phyloP scores from a whole-genome alignment of 2,888 invertebrate species.

The Nycteola revayana region DNA sequence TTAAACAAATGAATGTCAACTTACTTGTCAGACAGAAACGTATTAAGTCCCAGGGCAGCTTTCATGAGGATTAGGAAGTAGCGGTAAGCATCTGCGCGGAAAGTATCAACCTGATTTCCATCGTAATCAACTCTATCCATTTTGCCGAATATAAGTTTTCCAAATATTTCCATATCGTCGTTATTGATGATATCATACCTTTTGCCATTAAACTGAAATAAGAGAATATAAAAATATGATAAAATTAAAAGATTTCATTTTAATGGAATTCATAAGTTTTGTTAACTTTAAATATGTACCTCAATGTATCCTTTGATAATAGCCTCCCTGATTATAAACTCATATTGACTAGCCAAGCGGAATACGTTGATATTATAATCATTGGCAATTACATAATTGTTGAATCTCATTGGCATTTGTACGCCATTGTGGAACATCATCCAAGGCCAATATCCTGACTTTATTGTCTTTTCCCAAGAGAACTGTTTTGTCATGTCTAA shows the following conservation, averaged over 20 bases:
- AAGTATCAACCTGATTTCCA: constrained; percentile 45
- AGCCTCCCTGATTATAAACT: constrained; percentile 80
- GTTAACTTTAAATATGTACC: constrained; percentile 38
- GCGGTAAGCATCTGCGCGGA: constrained; percentile 74
- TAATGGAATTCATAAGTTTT: no score
- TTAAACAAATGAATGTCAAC: no score
- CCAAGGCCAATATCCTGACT: constrained; percentile 81
- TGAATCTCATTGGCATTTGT: constrained; percentile 74
- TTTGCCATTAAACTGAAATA: constrained; percentile 55
- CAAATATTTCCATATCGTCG: constrained; percentile 79
- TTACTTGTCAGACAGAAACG: constrained; percentile 60
- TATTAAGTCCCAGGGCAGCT: constrained; percentile 66
- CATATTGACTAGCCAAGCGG: constrained; percentile 60
- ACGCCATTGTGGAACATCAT: constrained; percentile 79
- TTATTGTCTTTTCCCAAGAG: constrained; percentile 66
- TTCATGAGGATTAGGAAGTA: constrained; percentile 81
- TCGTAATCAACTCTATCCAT: constrained; percentile 51
- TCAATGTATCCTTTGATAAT: constrained; percentile 79
- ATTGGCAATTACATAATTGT: constrained; percentile 58
- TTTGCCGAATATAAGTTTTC: constrained; percentile 74
- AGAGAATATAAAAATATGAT: neutral
- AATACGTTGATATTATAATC: constrained; percentile 51
- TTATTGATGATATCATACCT: constrained; percentile 58
- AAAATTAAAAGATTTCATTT: no score
- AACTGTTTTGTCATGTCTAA: constrained; percentile 69